These are phyloP conservation scores for Leucozona laternaria DNA, from an alignment of 2,888 invertebrate species.

Conservation along the genomic window DNA sequence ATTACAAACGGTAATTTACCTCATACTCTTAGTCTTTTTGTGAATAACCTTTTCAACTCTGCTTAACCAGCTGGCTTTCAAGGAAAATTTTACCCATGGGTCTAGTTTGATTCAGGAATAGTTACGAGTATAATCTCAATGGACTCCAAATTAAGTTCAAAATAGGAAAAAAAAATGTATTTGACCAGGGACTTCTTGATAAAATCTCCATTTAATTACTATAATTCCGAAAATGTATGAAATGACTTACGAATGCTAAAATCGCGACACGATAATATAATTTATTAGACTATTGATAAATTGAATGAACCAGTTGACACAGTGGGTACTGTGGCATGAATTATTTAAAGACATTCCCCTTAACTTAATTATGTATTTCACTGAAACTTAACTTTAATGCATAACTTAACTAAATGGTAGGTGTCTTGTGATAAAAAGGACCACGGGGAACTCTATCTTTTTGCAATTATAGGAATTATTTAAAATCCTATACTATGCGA, in stretches of 20 bases:
- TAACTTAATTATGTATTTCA: background rate
- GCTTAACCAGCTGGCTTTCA: background rate
- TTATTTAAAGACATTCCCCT: background rate
- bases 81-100: constrained; percentile 1
- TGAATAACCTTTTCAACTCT: too few species aligned
- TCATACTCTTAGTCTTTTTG: too few species aligned
- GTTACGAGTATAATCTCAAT: background rate
- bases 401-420: too few species aligned
- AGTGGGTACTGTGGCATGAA: background rate
- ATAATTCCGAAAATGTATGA: background rate
- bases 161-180: background rate
- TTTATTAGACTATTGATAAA: background rate
- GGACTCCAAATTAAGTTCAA: background rate
- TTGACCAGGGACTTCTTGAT: background rate
- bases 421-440: too few species aligned
- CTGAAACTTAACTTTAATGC: background rate
- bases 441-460: too few species aligned
- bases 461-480: too few species aligned
- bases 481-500: too few species aligned
- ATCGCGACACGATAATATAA: background rate
- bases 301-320: background rate
- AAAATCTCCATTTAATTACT: background rate
- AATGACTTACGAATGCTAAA: background rate
- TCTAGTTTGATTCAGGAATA: background rate
- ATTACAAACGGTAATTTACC: too few species aligned